Evolutionary conservation across 2,113 vertebrate species (phyloP), one percentile per base, ranked within the genome.

Genomic region (Egretta garzetta): DNA sequence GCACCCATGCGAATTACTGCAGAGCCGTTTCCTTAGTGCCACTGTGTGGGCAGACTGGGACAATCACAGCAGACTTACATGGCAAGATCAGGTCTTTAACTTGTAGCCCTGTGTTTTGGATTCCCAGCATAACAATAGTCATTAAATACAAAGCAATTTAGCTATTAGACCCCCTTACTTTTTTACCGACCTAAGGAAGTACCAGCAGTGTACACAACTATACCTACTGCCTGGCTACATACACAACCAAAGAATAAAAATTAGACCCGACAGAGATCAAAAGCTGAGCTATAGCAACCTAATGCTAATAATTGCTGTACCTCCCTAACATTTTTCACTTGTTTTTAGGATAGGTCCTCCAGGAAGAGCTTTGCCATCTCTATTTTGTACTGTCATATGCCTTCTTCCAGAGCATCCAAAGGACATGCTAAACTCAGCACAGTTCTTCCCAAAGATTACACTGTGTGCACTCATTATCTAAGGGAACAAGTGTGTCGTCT

Each of bases 351-450:
- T 8, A 87, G 10, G 33, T 89, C 33, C 70, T 67, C 41, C 4
- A 66, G 56, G 19, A 84, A 81, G 10, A 79, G 33, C 32, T 80
- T 67, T 72, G 33, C 22, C 45, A n/a, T 58, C 59, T 80, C 52
- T 88, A 59, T 27, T 92, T 86, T 60, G 4, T 43, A 16, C 47
- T 39, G 19, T 91, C 80, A 92, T 56, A 60, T 56, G 75, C 85
- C 53, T 80, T 71, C 64, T 72, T 93, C 74, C 63, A 95, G 80
- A 92, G 71, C 64, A 73, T 82, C 70, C 95, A 94, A 97, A 98
- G 92, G 90, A 90, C 89, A 60, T 64, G 86, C 83, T 96, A 92
- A 92, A 88, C 92, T 94, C 94, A 97, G 92, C 90, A 71, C 58
- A 87, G 63, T 81, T 96, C 86, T 85, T 97, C 86, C 71, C 70